Conservation (phyloP, 2,113 vertebrate species). For the Entelurus aequoreus region DNA sequence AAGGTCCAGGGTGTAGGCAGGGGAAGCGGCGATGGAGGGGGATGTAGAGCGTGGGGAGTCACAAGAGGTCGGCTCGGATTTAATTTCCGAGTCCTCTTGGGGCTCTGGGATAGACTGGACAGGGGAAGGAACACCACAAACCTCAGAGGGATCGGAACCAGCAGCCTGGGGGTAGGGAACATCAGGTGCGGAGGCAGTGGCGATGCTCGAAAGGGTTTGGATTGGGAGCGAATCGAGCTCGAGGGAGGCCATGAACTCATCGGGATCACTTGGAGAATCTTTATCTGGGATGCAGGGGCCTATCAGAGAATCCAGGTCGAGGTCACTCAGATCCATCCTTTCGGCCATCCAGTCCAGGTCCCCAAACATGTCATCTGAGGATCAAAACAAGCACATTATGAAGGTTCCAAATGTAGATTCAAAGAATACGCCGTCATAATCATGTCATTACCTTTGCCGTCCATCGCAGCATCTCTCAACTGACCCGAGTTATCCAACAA, state of each 20-base stretch:
- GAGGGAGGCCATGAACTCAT: slow-evolving; percentile 73
- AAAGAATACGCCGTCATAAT: no score
- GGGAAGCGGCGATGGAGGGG: slow-evolving; percentile 49
- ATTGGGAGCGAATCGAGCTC: slow-evolving; percentile 54
- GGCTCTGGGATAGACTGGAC: slow-evolving; percentile 49
- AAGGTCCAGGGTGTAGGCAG: slow-evolving; percentile 64
- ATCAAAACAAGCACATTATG: background rate
- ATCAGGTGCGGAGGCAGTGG: slow-evolving; percentile 12
- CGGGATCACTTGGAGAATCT: slow-evolving; percentile 73
- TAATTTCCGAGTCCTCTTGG: slow-evolving; percentile 67
- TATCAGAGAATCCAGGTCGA: slow-evolving; percentile 85
- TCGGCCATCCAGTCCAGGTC: slow-evolving; percentile 95
- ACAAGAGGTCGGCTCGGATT: slow-evolving; percentile 62
- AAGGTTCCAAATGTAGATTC: background rate
- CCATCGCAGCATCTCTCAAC: slow-evolving; percentile 66
- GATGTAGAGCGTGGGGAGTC: slow-evolving; percentile 17
- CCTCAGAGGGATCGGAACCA: slow-evolving; percentile 5
- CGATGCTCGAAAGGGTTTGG: slow-evolving; percentile 13
- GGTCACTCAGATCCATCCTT: slow-evolving; percentile 86
- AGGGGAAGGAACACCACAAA: slow-evolving; percentile 32
- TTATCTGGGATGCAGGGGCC: slow-evolving; percentile 77
- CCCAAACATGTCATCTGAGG: slow-evolving; percentile 77
- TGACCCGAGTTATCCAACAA: slow-evolving; percentile 75
- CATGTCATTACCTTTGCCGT: slow-evolving; percentile 76
- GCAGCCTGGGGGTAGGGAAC: background rate